phyloP scores from a whole-genome alignment of 2,113 vertebrate species.

The Struthidea cinerea region DNA sequence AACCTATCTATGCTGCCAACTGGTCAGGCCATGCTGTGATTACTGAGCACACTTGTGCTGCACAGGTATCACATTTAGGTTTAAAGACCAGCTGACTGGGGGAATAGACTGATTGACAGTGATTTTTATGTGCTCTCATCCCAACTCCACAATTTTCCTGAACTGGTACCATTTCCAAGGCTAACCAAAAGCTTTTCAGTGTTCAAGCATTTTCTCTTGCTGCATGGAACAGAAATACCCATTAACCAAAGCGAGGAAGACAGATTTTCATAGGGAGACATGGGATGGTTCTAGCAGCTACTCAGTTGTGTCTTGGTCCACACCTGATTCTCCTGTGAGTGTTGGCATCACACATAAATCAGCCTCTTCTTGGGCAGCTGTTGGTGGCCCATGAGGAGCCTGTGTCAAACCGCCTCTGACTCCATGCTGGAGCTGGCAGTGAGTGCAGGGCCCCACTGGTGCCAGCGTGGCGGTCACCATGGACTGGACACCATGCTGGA shows the following conservation, averaged over 20 bases:
- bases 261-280: background rate
- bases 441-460: background rate
- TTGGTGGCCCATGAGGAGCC: background rate
- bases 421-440: rapidly evolving
- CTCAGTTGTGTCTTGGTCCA: background rate
- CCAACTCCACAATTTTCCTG: background rate
- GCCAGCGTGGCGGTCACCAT: background rate
- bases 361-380: background rate
- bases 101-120: background rate
- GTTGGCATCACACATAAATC: background rate
- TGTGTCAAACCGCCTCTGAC: background rate
- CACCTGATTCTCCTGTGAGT: background rate
- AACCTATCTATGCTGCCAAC: background rate
- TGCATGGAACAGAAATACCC: background rate
- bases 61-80: background rate
- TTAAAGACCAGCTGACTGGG: background rate
- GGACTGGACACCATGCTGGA: background rate
- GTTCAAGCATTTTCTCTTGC: background rate
- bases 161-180: background rate
- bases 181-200: background rate
- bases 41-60: background rate
- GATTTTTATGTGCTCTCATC: background rate
- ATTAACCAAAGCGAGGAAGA: background rate
- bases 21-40: background rate
- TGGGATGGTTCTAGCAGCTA: background rate